A percentile compares a stretch with the other conserved stretches of the same genome.
Conservation (phyloP, 2,888 invertebrate genomes). For the Rhamnusium bicolor region DNA sequence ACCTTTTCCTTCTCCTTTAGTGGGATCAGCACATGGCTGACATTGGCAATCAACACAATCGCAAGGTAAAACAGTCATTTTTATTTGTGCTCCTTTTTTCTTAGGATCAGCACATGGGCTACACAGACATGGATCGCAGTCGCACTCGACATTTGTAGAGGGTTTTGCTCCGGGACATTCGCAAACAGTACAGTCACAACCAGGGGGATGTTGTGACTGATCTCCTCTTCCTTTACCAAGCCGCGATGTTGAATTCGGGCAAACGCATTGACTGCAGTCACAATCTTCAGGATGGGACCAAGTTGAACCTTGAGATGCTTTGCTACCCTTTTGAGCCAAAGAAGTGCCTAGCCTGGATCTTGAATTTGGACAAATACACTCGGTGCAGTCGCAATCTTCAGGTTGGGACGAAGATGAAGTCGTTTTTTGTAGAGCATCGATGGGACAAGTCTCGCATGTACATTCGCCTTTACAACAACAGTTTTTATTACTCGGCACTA, state of each 20-base stretch:
- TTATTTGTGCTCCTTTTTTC: too few relatives aligned
- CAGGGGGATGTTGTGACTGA: neutral
- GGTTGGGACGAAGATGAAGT: neutral
- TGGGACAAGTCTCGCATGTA: constrained; percentile 39
- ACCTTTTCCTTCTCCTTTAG: neutral
- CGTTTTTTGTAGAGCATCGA: constrained; percentile 10
- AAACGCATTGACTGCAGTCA: constrained; percentile 16
- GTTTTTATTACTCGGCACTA: neutral
- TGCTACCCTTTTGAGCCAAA: neutral
- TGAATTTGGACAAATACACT: neutral
- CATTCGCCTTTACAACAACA: constrained; percentile 44
- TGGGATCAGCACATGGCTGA: constrained; percentile 25
- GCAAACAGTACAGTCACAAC: neutral
- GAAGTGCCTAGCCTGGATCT: neutral
- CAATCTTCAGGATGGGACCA: neutral
- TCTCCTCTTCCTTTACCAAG: neutral
- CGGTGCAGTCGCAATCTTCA: neutral
- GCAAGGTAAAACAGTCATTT: constrained; percentile 25
- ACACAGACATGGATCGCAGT: constrained; percentile 25
- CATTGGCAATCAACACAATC: constrained; percentile 44
- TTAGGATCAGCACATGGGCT: constrained; percentile 36
- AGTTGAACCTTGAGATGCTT: neutral
- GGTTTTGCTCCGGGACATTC: neutral
- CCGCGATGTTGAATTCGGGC: neutral
- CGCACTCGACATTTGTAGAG: neutral